Evolutionary conservation across 1,140 invertebrate genomes (phyloP).

Genomic region (Drosophila seguyi): DNA sequence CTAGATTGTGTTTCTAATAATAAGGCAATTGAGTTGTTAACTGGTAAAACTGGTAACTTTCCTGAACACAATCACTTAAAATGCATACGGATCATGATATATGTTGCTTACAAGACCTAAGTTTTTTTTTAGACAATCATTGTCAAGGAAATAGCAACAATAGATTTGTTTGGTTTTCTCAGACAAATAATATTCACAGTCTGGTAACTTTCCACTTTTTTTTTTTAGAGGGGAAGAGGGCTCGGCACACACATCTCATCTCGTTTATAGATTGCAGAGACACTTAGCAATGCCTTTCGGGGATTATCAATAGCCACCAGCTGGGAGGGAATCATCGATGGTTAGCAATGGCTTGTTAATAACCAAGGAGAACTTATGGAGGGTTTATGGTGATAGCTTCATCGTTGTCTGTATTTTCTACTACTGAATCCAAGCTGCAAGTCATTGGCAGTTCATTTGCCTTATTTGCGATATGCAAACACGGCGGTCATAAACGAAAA

Average conservation of each 20-base stretch:
- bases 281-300: constrained; percentile 19
- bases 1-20: constrained; percentile 1
- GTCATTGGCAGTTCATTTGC: constrained; percentile 72
- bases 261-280: background rate
- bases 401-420: background rate
- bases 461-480: constrained; percentile 38
- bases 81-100: background rate
- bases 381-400: constrained; percentile 49
- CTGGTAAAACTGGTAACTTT: background rate
- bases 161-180: background rate
- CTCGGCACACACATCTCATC: background rate
- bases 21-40: background rate
- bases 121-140: constrained; percentile 1
- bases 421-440: constrained; percentile 35
- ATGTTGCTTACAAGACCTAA: background rate
- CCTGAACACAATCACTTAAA: background rate
- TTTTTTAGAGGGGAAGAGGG: background rate
- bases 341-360: constrained; percentile 34
- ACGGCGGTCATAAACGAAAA: constrained; percentile 13
- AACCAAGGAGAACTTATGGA: background rate
- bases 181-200: constrained; percentile 1
- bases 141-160: background rate
- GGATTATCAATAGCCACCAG: constrained; percentile 16
- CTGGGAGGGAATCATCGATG: background rate
- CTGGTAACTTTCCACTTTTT: constrained; percentile 27